Base-by-base conservation (phyloP, 2,888 invertebrate species). In the Podotricha telesiphe region DNA sequence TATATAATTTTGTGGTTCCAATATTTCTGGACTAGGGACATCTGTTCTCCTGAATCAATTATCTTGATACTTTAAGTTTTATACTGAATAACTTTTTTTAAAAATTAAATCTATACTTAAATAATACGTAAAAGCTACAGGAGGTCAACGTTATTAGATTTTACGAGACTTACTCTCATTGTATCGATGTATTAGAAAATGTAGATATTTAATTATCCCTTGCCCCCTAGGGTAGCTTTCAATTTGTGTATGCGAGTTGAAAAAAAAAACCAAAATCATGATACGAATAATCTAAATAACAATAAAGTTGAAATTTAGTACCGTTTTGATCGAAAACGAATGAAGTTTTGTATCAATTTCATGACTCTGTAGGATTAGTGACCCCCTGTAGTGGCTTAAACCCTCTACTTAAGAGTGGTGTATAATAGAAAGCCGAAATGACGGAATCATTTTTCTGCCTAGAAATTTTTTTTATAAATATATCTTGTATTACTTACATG, bases 321-420 rank as follows among this genome's bases (percentile, higher is more conserved):
- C 80, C 77, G 73, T 78, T 82, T 86, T 82, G 84, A 86, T 83
- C 74, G 78, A 82, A 84, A 82, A 82, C 80, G 53, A 53, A 53
- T 53, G 34, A 79, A 86, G 86, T 86, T 86, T 83, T 84, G 89
- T 90, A 91, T 91, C 91, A 88, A 88, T 91, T 90, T 89, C 90
- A 85, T 80, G 79, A 82, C 84, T 82, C 83, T 78, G 83, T 81
- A 76, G 85, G 87, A 86, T 88, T 85, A 85, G 79, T 78, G 84
- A 80, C 84, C 86, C 86, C 89, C 86, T 75, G 84, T 71, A 67
- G 85, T 63, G 83, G 75, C 67, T 68, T 73, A 77, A 79, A 82
- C 79, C 73, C 78, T 78, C 66, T 28, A 28, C 28, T 62, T 50
- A 19, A 72, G 70, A 67, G 56, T 63, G 71, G 67, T 58, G 65